These are phyloP conservation scores for Dolichallabes microphthalmus DNA, from an alignment of 2,113 vertebrate species.

Conservation along the genomic window DNA sequence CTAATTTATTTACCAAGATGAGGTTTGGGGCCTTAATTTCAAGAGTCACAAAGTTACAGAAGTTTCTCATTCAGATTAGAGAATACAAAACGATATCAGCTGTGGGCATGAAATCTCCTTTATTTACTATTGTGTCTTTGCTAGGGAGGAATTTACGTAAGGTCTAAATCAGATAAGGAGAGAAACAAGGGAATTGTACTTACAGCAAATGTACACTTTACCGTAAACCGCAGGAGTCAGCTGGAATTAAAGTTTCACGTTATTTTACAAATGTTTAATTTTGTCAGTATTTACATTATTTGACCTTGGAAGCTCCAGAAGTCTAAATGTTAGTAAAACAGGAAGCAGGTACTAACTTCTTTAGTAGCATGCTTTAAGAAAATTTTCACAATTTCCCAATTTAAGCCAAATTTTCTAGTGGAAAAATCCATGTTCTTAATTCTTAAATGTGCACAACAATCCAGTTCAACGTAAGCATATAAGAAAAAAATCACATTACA, in stretches of 20 bases:
- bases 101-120: not conserved
- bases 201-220: constrained; percentile 24
- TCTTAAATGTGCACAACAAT: not conserved
- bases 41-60: not conserved
- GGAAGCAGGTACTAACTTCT: not conserved
- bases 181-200: constrained; percentile 16
- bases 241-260: not conserved
- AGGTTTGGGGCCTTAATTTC: not conserved
- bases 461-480: not conserved
- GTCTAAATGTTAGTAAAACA: not conserved
- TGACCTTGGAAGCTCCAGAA: not conserved
- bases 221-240: not conserved
- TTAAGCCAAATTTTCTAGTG: not conserved
- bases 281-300: not conserved
- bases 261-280: constrained; percentile 19
- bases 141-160: constrained; percentile 42
- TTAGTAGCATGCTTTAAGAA: not conserved
- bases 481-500: not conserved
- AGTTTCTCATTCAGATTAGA: not conserved
- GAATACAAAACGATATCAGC: not conserved
- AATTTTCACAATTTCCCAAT: not conserved
- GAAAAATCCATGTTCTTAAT: not conserved
- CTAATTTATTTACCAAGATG: not conserved
- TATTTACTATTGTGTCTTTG: constrained; percentile 43
- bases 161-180: constrained; percentile 43